These are phyloP conservation scores for Hyles vespertilio DNA, from an alignment of 1,140 invertebrate species.

Conservation along the genomic window DNA sequence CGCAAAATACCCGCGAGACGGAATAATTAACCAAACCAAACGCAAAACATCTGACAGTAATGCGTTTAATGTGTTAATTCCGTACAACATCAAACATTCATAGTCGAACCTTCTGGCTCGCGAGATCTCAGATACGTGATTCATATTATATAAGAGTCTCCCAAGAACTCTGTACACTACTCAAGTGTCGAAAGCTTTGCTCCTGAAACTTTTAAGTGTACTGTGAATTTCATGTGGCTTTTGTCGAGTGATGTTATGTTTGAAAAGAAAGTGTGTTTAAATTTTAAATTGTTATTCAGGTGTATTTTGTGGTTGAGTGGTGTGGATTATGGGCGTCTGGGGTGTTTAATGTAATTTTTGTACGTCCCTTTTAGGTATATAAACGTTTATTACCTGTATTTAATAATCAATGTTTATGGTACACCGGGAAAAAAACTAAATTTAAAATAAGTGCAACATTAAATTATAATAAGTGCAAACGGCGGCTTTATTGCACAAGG, in stretches of 20 bases:
- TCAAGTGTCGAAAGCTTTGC: constrained; percentile 37
- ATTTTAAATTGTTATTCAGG: no score
- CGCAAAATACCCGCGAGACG: not conserved
- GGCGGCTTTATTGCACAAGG: no score
- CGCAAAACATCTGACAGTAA: constrained; percentile 5
- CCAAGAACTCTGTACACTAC: constrained; percentile 35
- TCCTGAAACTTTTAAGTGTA: constrained; percentile 48
- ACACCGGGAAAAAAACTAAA: no score
- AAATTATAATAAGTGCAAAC: no score
- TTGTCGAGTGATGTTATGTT: no score
- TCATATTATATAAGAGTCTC: constrained; percentile 54
- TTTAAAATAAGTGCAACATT: no score
- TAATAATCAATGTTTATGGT: no score
- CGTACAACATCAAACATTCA: constrained; percentile 21
- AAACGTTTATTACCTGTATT: no score
- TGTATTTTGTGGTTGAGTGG: not conserved
- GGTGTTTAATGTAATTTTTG: no score
- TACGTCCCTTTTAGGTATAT: no score
- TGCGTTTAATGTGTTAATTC: constrained; percentile 28
- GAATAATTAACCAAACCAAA: no score
- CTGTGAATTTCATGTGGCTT: constrained; percentile 30
- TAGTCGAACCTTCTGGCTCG: constrained; percentile 21
- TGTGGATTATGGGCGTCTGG: not conserved
- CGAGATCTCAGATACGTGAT: constrained; percentile 37
- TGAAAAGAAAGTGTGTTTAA: no score